phyloP scores from a whole-genome alignment of 2,797 vertebrate species.

The Oreonectes daqikongensis region DNA sequence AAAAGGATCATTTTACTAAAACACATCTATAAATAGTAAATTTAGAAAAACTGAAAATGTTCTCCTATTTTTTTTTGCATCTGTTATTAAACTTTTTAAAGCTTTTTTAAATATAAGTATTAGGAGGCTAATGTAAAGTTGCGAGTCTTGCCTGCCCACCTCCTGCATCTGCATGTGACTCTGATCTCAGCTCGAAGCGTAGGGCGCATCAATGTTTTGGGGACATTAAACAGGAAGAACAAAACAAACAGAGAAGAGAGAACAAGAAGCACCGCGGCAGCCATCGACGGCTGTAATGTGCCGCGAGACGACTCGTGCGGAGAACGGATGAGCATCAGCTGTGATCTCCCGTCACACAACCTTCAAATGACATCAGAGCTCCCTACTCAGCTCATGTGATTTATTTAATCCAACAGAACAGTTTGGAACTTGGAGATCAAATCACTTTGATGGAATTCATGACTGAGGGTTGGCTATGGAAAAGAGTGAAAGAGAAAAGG shows the following conservation, averaged over 20 bases:
- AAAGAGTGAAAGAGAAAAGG: neutral
- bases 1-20: too few relatives aligned
- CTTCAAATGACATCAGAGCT: conserved; percentile 76
- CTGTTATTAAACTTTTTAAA: too few relatives aligned
- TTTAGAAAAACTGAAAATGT: too few relatives aligned
- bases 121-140: too few relatives aligned
- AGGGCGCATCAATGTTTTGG: conserved; percentile 15
- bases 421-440: conserved; percentile 67
- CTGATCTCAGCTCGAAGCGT: conserved; percentile 29
- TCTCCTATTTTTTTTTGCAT: too few relatives aligned
- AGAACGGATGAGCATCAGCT: conserved; percentile 23
- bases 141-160: too few relatives aligned
- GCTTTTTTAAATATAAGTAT: too few relatives aligned
- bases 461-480: conserved; percentile 29
- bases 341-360: conserved; percentile 65
- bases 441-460: conserved; percentile 67
- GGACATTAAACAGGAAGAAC: conserved; percentile 66
- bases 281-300: conserved; percentile 56
- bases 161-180: conserved; percentile 50
- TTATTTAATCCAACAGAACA: conserved; percentile 68
- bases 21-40: too few relatives aligned
- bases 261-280: conserved; percentile 21
- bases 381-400: conserved; percentile 66
- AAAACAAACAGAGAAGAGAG: conserved; percentile 25
- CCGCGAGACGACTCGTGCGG: conserved; percentile 46